Evolutionary conservation across 1,140 invertebrate genomes (phyloP), one percentile per base, ranked within the genome.

Genomic region (Apis dorsata): DNA sequence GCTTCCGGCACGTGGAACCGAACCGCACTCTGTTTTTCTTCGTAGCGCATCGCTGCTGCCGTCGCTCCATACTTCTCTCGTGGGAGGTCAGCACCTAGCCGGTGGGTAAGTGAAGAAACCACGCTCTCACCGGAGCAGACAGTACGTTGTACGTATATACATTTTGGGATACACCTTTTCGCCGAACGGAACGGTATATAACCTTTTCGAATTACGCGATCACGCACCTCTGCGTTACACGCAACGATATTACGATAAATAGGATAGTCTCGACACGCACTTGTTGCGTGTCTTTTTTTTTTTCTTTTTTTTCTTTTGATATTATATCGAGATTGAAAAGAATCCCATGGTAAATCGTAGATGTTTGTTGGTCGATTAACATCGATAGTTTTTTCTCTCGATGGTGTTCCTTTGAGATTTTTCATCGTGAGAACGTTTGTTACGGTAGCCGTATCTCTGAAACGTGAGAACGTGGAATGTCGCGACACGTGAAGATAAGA

Each of bases 1-100:
- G 63, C 78, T 87, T 87, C 86, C 86, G 86, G 85, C 86, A 85
- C 81, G 86, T 83, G 75, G 79, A 84, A 53, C 81, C 71, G 49
- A 59, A 73, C 66, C 60, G 53, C 71, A 80, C 75, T 78, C 73
- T 71, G 62, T 87, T 73, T 75, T 83, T 59, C 44, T 62, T 79
- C 74, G 28, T 51, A 60, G 21, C 68, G 28, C 70, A 73, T 71
- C 62, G 17, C 57, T 74, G 17, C 57, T 74, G n/a, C 68, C 28
- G 53, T 55, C 65, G 73, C 71, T 86, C 85, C 65, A n/a, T 59
- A 63, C 72, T 88, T 85, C 80, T 88, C 86, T 86, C 87, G 80
- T 66, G 84, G 86, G 87, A 88, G 87, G 87, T 88, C 87, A 88
- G 86, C 86, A 88, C 87, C 84, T 85, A 85, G 86, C 80, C 65